Conservation (phyloP, 2,888 invertebrate genomes). For the Anaspis maculata region DNA sequence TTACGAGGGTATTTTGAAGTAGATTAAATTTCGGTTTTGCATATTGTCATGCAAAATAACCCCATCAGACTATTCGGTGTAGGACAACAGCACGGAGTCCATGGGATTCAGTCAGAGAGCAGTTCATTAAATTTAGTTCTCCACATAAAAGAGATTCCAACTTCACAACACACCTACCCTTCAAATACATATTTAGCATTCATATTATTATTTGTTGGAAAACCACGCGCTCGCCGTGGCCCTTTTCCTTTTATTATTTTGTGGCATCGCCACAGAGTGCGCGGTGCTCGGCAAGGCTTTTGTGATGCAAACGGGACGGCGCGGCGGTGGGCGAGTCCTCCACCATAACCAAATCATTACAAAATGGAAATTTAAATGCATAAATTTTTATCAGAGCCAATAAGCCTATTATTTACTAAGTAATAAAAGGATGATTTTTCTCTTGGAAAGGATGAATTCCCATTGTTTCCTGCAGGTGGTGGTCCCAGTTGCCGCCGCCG, state of each 20-base stretch:
- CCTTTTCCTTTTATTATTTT: conserved; percentile 6
- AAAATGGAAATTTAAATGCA: conserved; percentile 12
- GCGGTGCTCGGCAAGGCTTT: too few species aligned
- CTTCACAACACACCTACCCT: conserved; percentile 7
- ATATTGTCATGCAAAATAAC: conserved; percentile 11
- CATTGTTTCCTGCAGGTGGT: conserved; percentile 16
- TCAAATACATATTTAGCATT: conserved; percentile 9
- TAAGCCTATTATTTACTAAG: conserved; percentile 21
- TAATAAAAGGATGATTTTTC: conserved; percentile 21
- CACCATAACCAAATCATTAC: not conserved
- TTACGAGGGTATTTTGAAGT: too few species aligned
- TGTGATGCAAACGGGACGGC: not conserved
- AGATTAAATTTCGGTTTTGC: too few species aligned
- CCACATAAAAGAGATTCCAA: conserved; percentile 7
- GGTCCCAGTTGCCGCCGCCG: too few species aligned
- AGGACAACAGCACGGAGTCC: not conserved
- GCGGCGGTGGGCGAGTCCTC: not conserved
- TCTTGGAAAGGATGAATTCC: conserved; percentile 11
- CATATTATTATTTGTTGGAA: conserved; percentile 9
- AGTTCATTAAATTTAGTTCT: conserved; percentile 11
- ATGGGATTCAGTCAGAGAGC: conserved; percentile 5
- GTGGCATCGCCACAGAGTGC: too few species aligned
- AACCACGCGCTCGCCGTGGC: too few species aligned
- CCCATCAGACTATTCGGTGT: conserved; percentile 4
- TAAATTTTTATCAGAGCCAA: conserved; percentile 22